Percentiles rank a stretch among this genome's conserved stretches.
Conservation (phyloP, 1,140 invertebrate species). For the Trichonephila inaurata region DNA sequence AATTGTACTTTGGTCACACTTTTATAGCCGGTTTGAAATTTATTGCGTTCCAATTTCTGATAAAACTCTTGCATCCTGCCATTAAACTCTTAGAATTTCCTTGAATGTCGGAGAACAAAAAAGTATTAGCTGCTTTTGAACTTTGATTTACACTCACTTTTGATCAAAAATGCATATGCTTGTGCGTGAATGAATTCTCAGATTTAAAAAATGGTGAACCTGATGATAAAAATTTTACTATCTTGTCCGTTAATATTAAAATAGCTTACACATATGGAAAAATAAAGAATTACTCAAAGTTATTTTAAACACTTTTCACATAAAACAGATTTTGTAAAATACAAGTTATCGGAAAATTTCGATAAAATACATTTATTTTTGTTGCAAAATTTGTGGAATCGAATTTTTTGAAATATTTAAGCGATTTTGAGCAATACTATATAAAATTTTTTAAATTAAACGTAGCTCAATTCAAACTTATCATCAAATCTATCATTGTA, state of each 20-base stretch:
- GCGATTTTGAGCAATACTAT: too few species aligned
- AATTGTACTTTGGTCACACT: constrained; percentile 20
- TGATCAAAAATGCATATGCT: not conserved
- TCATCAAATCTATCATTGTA: too few species aligned
- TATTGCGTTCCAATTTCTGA: constrained; percentile 33
- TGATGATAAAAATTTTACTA: not conserved
- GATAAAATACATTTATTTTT: too few species aligned
- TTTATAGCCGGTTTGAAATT: constrained; percentile 16
- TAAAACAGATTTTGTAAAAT: too few species aligned
- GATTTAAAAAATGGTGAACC: not conserved
- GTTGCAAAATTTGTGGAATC: too few species aligned
- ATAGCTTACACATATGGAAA: too few species aligned
- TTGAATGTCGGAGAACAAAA: not conserved
- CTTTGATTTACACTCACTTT: not conserved
- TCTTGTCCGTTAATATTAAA: not conserved
- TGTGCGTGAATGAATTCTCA: not conserved
- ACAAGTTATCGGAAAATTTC: too few species aligned
- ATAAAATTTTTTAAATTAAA: too few species aligned
- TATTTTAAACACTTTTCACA: too few species aligned
- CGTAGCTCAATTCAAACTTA: too few species aligned
- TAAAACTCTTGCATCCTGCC: constrained; percentile 8
- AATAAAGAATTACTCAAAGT: too few species aligned
- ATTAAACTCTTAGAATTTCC: not conserved
- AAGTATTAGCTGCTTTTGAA: not conserved
- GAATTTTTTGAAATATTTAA: too few species aligned